Conservation (phyloP, 2,797 vertebrate species). For the Danio aesculapii region DNA sequence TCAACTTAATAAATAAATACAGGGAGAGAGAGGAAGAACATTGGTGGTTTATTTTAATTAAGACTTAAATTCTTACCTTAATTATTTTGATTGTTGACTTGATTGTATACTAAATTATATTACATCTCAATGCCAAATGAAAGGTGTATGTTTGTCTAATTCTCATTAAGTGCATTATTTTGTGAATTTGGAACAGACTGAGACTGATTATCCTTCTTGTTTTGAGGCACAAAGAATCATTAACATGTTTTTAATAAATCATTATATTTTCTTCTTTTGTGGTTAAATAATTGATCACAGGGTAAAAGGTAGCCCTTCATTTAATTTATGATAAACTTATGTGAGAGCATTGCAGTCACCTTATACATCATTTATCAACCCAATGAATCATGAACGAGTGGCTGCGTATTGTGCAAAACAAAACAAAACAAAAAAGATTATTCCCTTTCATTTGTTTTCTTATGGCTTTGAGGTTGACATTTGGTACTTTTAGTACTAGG, state of each 20-base stretch:
- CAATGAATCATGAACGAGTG: background rate
- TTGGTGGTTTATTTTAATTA: too few relatives aligned
- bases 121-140: too few relatives aligned
- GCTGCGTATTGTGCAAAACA: background rate
- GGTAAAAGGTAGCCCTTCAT: background rate
- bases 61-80: too few relatives aligned
- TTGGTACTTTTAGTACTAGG: background rate
- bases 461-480: background rate
- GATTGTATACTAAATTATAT: too few relatives aligned
- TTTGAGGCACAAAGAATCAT: background rate
- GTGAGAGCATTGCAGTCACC: background rate
- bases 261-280: background rate
- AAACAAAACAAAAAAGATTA: background rate
- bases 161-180: background rate
- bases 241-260: background rate
- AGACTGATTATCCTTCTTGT: background rate
- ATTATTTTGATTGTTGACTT: too few relatives aligned
- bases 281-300: background rate
- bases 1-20: too few relatives aligned
- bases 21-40: too few relatives aligned
- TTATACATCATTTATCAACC: background rate
- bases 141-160: too few relatives aligned
- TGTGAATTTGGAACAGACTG: background rate
- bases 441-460: background rate
- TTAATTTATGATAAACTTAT: background rate